Conservation (phyloP, 1,140 invertebrate genomes). For the Sycophila sp. region DNA sequence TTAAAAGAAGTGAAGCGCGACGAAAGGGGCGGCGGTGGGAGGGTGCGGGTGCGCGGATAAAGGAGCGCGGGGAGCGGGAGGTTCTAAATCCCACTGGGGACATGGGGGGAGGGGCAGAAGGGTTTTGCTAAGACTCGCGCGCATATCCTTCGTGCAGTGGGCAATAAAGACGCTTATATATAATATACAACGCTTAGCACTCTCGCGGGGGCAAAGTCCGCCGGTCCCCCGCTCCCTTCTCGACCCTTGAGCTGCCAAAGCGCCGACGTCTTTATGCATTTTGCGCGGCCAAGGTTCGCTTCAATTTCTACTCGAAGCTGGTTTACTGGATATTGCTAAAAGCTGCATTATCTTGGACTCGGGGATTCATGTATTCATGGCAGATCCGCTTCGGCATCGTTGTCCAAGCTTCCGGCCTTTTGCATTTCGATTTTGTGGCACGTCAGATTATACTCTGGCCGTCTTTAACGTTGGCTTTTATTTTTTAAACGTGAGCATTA, state of each 20-base stretch:
- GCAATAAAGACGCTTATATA: conserved; percentile 12
- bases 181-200: neutral
- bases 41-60: neutral
- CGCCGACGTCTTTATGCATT: neutral
- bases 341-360: conserved; percentile 28
- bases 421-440: neutral
- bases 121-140: neutral
- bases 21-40: neutral
- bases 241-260: neutral
- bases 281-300: neutral
- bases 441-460: too few relatives aligned
- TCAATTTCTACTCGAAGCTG: conserved; percentile 20
- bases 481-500: too few relatives aligned
- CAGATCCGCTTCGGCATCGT: too few relatives aligned
- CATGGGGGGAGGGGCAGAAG: neutral
- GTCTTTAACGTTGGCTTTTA: neutral
- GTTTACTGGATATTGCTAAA: conserved; percentile 33
- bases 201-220: neutral
- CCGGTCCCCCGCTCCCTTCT: neutral
- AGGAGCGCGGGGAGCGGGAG: neutral
- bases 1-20: neutral
- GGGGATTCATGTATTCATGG: conserved; percentile 32
- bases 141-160: neutral
- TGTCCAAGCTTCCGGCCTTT: neutral
- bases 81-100: neutral